These are phyloP conservation scores for Diadumene lineata DNA, from an alignment of 92 coral and sea anemone species.

Conservation along the genomic window DNA sequence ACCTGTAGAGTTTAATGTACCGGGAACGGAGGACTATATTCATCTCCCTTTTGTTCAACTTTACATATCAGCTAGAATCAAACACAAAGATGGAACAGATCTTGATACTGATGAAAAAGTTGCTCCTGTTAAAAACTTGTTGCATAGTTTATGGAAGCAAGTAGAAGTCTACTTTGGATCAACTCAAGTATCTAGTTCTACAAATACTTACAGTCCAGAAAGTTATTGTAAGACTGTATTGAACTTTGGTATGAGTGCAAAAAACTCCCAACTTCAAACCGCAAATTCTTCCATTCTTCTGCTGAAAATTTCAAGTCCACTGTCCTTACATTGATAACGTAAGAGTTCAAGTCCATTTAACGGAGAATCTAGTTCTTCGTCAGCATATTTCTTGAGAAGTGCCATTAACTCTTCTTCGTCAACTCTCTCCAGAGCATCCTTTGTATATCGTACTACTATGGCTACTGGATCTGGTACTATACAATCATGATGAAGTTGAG, in stretches of 20 bases:
- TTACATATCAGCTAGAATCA: constrained; percentile 36
- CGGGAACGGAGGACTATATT: constrained; percentile 43
- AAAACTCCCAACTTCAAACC: constrained; percentile 19
- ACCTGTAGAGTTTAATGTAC: constrained; percentile 47
- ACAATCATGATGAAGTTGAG: not conserved
- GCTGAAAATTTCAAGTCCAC: constrained; percentile 4
- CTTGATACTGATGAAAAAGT: constrained; percentile 25
- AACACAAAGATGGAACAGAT: constrained; percentile 25
- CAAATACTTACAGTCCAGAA: constrained; percentile 30
- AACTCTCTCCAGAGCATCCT: not conserved
- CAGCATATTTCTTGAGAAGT: not conserved
- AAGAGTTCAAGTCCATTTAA: constrained; percentile 10
- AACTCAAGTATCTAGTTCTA: constrained; percentile 21
- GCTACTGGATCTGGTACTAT: not conserved
- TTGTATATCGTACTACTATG: not conserved
- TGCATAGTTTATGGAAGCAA: constrained; percentile 34
- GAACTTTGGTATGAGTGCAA: constrained; percentile 46
- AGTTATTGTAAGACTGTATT: constrained; percentile 37
- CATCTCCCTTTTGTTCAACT: constrained; percentile 32
- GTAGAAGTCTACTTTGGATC: constrained; percentile 38
- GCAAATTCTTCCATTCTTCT: constrained; percentile 6
- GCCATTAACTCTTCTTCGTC: not conserved
- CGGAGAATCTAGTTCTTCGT: not conserved
- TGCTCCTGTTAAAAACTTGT: constrained; percentile 36
- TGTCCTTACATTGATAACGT: constrained; percentile 2